A percentile compares a stretch with the other conserved stretches of the same genome.
Conservation (phyloP, 92 coral and sea anemone genomes). For the Bergia puertoricense region DNA sequence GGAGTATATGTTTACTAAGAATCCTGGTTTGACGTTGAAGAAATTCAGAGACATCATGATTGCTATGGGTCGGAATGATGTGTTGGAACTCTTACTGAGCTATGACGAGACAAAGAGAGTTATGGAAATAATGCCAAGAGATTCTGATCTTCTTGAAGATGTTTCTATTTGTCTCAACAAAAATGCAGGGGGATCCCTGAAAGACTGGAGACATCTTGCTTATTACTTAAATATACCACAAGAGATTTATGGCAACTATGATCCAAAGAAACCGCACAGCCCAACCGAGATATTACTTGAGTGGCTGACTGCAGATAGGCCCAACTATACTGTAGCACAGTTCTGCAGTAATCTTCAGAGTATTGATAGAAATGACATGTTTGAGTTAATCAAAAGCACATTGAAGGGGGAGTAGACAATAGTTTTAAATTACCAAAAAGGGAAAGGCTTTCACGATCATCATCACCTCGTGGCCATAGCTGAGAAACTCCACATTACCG, state of each 20-base stretch:
- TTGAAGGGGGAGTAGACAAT: not conserved
- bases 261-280: conserved; percentile 17
- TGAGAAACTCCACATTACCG: no score
- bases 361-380: conserved; percentile 44
- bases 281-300: conserved; percentile 42
- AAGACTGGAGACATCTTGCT: conserved; percentile 41
- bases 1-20: not conserved
- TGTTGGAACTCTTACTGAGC: not conserved
- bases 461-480: no score
- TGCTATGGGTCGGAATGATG: conserved; percentile 12
- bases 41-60: not conserved
- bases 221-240: not conserved
- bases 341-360: conserved; percentile 4
- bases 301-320: conserved; percentile 5
- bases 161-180: conserved; percentile 19
- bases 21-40: not conserved
- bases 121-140: conserved; percentile 26
- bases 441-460: not conserved
- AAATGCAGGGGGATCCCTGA: conserved; percentile 19
- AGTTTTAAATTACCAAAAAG: no score
- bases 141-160: conserved; percentile 27
- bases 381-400: not conserved
- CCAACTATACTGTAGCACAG: conserved; percentile 34
- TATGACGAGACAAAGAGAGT: not conserved
- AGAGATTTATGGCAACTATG: conserved; percentile 9